Evolutionary conservation across 2,888 invertebrate genomes (phyloP).

Genomic region (Morpho deidamia): DNA sequence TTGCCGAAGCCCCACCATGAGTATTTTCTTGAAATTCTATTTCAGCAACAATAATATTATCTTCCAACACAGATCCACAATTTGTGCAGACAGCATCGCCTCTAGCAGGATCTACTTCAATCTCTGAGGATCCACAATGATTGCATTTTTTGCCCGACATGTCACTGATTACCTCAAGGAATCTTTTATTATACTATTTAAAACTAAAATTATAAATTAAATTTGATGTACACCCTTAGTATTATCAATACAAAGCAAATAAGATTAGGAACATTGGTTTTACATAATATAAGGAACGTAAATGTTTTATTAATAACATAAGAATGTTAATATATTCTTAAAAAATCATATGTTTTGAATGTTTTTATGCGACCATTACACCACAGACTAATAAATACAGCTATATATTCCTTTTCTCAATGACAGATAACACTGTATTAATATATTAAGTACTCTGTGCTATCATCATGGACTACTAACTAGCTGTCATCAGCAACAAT

Average conservation of each 20-base stretch:
- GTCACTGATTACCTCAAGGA: not conserved
- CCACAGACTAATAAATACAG: not conserved
- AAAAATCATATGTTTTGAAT: constrained; percentile 1
- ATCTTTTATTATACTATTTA: too few relatives aligned
- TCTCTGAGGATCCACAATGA: constrained; percentile 92
- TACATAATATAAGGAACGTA: too few relatives aligned
- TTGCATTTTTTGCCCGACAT: constrained; percentile 88
- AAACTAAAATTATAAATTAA: too few relatives aligned
- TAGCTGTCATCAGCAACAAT: too few relatives aligned
- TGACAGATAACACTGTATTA: too few relatives aligned
- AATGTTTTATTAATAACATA: too few relatives aligned
- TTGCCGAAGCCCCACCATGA: constrained; percentile 90
- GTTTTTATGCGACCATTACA: not conserved
- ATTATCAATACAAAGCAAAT: too few relatives aligned
- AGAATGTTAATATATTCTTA: too few relatives aligned
- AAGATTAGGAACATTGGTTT: too few relatives aligned
- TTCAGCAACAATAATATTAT: constrained; percentile 97
- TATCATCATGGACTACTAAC: too few relatives aligned
- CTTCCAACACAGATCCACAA: constrained; percentile 97
- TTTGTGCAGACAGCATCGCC: constrained; percentile 97
- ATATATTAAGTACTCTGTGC: too few relatives aligned
- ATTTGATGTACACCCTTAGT: too few relatives aligned
- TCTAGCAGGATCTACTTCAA: constrained; percentile 95
- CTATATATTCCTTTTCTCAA: not conserved
- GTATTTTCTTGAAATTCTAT: constrained; percentile 97